Base-by-base conservation (phyloP, 2,797 vertebrate genomes). In the Coluber constrictor region DNA sequence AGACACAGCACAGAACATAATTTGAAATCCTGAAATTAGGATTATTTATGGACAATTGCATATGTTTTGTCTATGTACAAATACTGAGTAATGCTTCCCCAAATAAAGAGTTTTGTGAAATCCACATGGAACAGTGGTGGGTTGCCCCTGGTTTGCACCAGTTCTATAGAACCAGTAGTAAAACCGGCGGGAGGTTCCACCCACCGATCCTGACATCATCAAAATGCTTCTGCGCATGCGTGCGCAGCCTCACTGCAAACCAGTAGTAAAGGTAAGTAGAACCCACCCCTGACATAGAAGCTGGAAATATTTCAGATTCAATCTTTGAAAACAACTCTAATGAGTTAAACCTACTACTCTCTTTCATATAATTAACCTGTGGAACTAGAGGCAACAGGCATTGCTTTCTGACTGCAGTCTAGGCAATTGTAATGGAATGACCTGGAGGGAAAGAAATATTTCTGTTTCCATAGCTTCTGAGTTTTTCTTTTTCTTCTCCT, bases 361-460 rank as follows among this genome's bases (percentile, higher is more conserved):
- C 0, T 61, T 90, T 86, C 1, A 60, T 89, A 55, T 60, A 13
- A 93, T 91, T 66, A 90, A 63, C 86, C 87, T 74, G 56, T 57
- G 63, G 87, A 4, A 92, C 1, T 6, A 89, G 4, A 18, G 29
- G 74, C 86, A 90, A 43, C 23, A 13, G 86, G 51, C 70, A 91
- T 43, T 1, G 56, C 0, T 61, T 91, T 70, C 43, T 88, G 74
- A 8, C 27, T 92, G 16, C 6, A 29, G 29, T 57, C 6, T 43
- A 63, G 37, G 23, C 54, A 86, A 88, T 95, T 91, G 51, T 37
- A 79, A 2, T 86, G 88, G 55, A 93, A 91, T 57, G 10, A 88
- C 89, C 90, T 25, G 54, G 90, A 5, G 20, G 18, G 57, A 87
- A 43, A 87, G 25, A 0, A 0, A 11, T 66, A 56, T 87, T 88